Evolutionary conservation across 2,888 invertebrate genomes (phyloP).

Genomic region (Chirona hameri): DNA sequence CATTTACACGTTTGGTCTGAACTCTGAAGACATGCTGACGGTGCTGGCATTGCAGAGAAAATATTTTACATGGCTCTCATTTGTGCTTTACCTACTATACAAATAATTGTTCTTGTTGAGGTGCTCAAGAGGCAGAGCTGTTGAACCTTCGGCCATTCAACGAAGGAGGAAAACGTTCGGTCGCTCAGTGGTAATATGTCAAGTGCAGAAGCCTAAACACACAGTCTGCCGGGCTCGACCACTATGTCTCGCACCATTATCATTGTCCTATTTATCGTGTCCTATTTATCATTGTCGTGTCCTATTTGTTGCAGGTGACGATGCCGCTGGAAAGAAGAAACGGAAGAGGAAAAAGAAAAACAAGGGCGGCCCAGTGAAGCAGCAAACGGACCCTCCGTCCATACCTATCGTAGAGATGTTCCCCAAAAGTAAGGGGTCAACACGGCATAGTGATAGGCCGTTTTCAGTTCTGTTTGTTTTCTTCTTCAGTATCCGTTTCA

Average conservation of each 20-base stretch:
- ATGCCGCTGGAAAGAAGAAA: constrained; percentile 29
- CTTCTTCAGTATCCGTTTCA: too few species aligned
- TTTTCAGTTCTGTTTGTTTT: too few species aligned
- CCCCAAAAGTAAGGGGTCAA: constrained; percentile 61
- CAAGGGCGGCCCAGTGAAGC: constrained; percentile 45
- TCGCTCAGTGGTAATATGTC: background rate
- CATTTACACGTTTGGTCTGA: too few species aligned
- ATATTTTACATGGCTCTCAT: too few species aligned
- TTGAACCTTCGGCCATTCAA: too few species aligned
- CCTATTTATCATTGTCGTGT: background rate
- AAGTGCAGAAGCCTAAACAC: too few species aligned
- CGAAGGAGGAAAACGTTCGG: too few species aligned
- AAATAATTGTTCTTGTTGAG: too few species aligned
- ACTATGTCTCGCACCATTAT: background rate
- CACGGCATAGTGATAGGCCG: background rate
- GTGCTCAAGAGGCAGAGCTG: too few species aligned
- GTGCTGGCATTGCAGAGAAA: too few species aligned
- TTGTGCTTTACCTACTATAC: too few species aligned
- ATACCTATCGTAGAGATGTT: constrained; percentile 80
- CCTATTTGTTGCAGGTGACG: background rate
- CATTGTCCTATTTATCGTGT: background rate
- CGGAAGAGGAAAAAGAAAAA: constrained; percentile 27
- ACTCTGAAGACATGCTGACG: too few species aligned
- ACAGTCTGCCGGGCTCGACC: background rate
- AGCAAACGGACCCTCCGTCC: constrained; percentile 80